A percentile compares a stretch with the other conserved stretches of the same genome.
Conservation (phyloP, 1,140 invertebrate genomes). For the Formica selysi region DNA sequence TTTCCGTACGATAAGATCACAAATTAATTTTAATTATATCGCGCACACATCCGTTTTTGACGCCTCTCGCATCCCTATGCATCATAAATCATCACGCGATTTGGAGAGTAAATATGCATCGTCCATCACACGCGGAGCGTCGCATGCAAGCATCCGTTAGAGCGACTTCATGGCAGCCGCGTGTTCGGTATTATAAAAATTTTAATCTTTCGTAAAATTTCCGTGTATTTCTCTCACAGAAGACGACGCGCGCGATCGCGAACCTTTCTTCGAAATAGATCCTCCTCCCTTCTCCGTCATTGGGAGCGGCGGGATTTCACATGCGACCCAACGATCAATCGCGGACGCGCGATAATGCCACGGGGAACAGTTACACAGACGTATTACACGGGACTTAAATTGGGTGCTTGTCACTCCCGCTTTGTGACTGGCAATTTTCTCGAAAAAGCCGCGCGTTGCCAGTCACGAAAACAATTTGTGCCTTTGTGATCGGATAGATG, state of each 20-base stretch:
- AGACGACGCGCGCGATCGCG: neutral
- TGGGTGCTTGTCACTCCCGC: slow-evolving; percentile 70
- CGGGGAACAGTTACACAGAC: slow-evolving; percentile 36
- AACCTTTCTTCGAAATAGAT: neutral
- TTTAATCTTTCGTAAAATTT: slow-evolving; percentile 46
- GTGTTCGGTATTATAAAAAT: neutral
- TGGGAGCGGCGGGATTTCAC: neutral
- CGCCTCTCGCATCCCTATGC: neutral
- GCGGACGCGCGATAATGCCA: slow-evolving; percentile 30
- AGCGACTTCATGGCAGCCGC: neutral
- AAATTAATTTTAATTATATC: slow-evolving; percentile 49
- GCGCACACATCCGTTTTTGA: slow-evolving; percentile 10
- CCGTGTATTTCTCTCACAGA: neutral
- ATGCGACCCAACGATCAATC: slow-evolving; percentile 15
- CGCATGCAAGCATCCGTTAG: neutral
- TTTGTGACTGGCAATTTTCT: slow-evolving; percentile 70
- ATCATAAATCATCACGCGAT: slow-evolving; percentile 49
- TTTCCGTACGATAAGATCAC: neutral
- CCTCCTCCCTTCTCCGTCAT: neutral
- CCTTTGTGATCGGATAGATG: slow-evolving; percentile 42
- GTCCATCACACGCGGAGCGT: slow-evolving; percentile 33
- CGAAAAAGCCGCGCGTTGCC: slow-evolving; percentile 55
- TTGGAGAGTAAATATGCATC: slow-evolving; percentile 49
- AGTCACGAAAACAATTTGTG: slow-evolving; percentile 71
- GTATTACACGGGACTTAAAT: slow-evolving; percentile 55